Evolutionary conservation across 2,888 invertebrate genomes (phyloP).

Genomic region (Hydrotaea cyrtoneurina): DNA sequence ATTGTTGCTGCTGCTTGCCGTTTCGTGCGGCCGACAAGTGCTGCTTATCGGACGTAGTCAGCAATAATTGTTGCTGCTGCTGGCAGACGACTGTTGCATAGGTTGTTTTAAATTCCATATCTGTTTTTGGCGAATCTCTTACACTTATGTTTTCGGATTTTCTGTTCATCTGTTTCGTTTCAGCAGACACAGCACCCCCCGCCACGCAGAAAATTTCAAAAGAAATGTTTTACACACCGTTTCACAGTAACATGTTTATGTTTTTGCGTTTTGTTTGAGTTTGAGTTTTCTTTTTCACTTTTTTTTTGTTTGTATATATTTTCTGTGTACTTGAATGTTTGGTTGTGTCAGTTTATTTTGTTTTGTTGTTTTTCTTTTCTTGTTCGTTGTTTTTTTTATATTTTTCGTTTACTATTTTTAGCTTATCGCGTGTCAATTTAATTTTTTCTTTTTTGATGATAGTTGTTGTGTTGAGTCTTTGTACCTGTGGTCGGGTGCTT

Average conservation of each 20-base stretch:
- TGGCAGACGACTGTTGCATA: background rate
- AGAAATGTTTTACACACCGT: background rate
- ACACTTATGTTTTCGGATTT: background rate
- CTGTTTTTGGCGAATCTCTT: background rate
- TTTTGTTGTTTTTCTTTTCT: background rate
- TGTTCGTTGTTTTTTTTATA: background rate
- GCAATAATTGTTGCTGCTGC: background rate
- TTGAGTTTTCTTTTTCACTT: background rate
- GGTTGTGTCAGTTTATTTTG: background rate
- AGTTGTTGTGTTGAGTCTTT: background rate
- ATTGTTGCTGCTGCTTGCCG: background rate
- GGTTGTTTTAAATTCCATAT: conserved; percentile 3
- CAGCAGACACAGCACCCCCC: background rate
- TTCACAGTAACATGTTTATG: conserved; percentile 2
- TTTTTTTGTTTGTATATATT: background rate
- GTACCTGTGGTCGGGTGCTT: background rate
- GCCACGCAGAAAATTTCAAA: background rate
- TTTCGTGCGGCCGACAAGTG: background rate
- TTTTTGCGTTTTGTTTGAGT: background rate
- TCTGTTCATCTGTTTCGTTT: background rate
- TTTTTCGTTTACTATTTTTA: conserved; percentile 15
- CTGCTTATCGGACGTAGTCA: background rate
- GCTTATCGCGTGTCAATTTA: conserved; percentile 35
- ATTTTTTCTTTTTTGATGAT: background rate
- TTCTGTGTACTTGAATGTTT: background rate